Base-by-base conservation (phyloP, 2,888 invertebrate species). In the Eupithecia inturbata region DNA sequence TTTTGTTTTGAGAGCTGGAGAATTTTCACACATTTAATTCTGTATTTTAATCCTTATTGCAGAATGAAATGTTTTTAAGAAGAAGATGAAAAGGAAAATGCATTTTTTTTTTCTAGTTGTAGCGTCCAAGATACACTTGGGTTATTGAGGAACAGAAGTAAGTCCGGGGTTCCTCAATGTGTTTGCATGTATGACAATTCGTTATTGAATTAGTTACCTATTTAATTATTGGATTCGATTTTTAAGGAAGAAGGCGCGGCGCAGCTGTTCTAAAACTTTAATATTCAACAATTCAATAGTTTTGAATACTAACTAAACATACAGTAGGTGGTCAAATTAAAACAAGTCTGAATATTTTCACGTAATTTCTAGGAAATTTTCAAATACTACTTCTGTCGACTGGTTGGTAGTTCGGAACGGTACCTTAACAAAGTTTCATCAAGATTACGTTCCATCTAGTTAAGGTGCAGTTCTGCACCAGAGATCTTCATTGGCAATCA, bases 381-480 rank as follows among this genome's bases (percentile, higher is more conserved):
- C 57, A 68, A 63, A 53, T 68, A 16, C 75, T 73, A 74, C 64
- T 64, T 39, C n/a, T 41, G 66, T 66, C 66, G 62, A 67, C 68
- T 45, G 49, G 68, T 67, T 70, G 68, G 60, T 63, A 75, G 71
- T 39, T 75, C 31, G 63, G 70, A 75, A 75, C 75, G 31, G 53
- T 67, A 75, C 75, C 72, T 75, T 75, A 75, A 72, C 69, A 67
- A 76, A 76, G 75, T 73, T 70, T 76, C 70, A 71, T 76, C 73
- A 71, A 73, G 73, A 73, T 73, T 26, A 68, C 49, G 68, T 71
- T 68, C 73, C 68, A 69, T 73, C 73, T 73, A 73, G 31, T 66
- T 63, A 71, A 73, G 79, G 81, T 80, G 80, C 77, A 75, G 79
- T 80, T 81, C 39, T 9, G 67, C 36, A 57, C 31, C n/a, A n/a